These are phyloP conservation scores for Campylomormyrus tamandua DNA, from an alignment of 2,113 vertebrate species.

Conservation along the genomic window DNA sequence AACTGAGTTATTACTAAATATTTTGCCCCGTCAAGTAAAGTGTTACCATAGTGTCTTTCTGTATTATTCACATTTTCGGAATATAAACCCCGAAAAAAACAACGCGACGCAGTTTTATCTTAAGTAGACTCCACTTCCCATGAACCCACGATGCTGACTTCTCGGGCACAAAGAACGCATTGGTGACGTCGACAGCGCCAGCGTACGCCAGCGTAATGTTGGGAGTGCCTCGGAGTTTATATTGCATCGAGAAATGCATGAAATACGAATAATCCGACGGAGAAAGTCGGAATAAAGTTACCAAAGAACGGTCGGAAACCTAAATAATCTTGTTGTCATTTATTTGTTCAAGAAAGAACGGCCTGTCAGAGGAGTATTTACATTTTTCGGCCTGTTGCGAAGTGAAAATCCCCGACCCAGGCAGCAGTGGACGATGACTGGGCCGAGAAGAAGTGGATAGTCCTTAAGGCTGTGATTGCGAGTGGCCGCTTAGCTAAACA, in stretches of 20 bases:
- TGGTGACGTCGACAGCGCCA: conserved; percentile 49
- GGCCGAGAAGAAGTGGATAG: conserved; percentile 29
- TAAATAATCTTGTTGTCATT: not conserved
- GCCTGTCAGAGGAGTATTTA: not conserved
- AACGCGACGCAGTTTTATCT: not conserved
- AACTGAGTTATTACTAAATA: too few relatives aligned
- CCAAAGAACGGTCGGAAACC: not conserved
- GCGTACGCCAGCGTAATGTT: conserved; percentile 32
- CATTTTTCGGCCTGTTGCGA: conserved; percentile 46
- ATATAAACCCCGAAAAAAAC: not conserved
- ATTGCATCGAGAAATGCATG: conserved; percentile 12
- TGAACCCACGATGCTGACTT: conserved; percentile 14
- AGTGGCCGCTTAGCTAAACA: not conserved
- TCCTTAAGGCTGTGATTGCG: conserved; percentile 1
- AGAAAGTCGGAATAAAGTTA: conserved; percentile 12
- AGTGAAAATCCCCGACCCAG: conserved; percentile 43
- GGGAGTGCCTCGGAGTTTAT: conserved; percentile 31
- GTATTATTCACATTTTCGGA: not conserved
- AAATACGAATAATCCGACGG: conserved; percentile 9
- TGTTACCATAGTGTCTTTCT: not conserved
- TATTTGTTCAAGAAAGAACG: not conserved
- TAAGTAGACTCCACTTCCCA: conserved; percentile 30
- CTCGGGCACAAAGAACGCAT: not conserved
- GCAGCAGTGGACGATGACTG: conserved; percentile 22
- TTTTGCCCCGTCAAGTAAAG: too few relatives aligned